Conservation (phyloP, 2,888 invertebrate species). For the Lottia gigantea region DNA sequence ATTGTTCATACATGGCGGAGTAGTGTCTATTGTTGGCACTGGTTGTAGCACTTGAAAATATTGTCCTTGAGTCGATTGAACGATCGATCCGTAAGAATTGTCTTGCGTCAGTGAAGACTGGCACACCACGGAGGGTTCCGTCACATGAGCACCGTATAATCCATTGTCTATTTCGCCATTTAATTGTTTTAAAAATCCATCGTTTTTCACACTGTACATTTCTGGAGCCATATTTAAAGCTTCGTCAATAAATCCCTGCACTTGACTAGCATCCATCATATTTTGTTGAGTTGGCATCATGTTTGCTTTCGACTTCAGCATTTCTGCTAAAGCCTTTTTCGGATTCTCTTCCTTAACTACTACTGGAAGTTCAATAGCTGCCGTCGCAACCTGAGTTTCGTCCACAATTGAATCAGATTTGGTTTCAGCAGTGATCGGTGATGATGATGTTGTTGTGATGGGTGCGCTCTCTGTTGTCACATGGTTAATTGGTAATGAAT, state of each 20-base stretch:
- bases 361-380: too few relatives aligned
- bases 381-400: too few relatives aligned
- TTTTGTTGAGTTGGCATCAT: not conserved
- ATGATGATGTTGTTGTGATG: too few relatives aligned
- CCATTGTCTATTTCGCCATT: not conserved
- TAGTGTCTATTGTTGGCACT: slow-evolving; percentile 24
- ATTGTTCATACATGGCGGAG: slow-evolving; percentile 20
- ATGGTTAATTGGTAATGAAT: too few relatives aligned
- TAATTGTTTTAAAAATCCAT: not conserved
- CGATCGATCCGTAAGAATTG: slow-evolving; percentile 70
- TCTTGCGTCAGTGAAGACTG: not conserved
- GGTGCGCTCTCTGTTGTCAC: too few relatives aligned
- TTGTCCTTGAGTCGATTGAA: slow-evolving; percentile 95
- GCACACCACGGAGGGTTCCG: not conserved
- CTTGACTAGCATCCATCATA: not conserved
- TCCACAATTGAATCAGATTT: too few relatives aligned
- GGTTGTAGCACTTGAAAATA: slow-evolving; percentile 36
- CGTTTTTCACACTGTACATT: not conserved
- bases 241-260: not conserved
- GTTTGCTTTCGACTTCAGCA: not conserved
- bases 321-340: slow-evolving; percentile 1
- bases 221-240: not conserved
- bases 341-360: not conserved
- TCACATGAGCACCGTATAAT: not conserved
- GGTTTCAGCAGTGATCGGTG: too few relatives aligned